Percentiles rank a stretch among this genome's conserved stretches.
These are phyloP conservation scores for Salarias fasciatus DNA, from an alignment of 2,797 vertebrate species.

Conservation along the genomic window DNA sequence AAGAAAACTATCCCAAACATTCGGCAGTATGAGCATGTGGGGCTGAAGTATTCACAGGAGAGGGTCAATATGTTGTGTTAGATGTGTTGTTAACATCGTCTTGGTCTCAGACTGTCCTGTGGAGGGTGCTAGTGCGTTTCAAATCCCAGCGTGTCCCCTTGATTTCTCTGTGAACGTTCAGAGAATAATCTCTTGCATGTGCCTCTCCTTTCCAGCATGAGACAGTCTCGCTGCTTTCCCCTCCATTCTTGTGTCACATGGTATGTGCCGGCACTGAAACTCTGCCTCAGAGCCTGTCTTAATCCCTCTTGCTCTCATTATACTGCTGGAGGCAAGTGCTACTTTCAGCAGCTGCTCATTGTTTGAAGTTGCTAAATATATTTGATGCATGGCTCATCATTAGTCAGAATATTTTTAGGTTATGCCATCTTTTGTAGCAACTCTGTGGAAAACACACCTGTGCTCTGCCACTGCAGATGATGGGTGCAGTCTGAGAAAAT, in stretches of 20 bases:
- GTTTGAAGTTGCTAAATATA: too few relatives aligned
- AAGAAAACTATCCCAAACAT: too few relatives aligned
- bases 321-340: not conserved
- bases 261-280: not conserved
- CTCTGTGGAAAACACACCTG: not conserved
- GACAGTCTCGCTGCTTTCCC: not conserved
- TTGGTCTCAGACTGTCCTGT: slow-evolving; percentile 43
- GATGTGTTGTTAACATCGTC: too few relatives aligned
- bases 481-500: too few relatives aligned
- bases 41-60: too few relatives aligned
- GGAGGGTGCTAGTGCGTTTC: slow-evolving; percentile 66
- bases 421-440: too few relatives aligned
- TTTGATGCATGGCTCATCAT: not conserved
- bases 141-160: slow-evolving; percentile 16
- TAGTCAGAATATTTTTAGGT: slow-evolving; percentile 7
- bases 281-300: not conserved
- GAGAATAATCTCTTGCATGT: slow-evolving; percentile 4
- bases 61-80: too few relatives aligned
- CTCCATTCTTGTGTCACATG: not conserved
- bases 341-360: not conserved
- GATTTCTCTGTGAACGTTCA: not conserved
- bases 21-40: too few relatives aligned
- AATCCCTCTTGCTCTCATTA: not conserved
- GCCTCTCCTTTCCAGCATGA: slow-evolving; percentile 1
- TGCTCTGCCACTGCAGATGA: not conserved